Evolutionary conservation across 2,888 invertebrate genomes (phyloP), one percentile per base, ranked within the genome.

Genomic region (Pandemis cinnamomeana): DNA sequence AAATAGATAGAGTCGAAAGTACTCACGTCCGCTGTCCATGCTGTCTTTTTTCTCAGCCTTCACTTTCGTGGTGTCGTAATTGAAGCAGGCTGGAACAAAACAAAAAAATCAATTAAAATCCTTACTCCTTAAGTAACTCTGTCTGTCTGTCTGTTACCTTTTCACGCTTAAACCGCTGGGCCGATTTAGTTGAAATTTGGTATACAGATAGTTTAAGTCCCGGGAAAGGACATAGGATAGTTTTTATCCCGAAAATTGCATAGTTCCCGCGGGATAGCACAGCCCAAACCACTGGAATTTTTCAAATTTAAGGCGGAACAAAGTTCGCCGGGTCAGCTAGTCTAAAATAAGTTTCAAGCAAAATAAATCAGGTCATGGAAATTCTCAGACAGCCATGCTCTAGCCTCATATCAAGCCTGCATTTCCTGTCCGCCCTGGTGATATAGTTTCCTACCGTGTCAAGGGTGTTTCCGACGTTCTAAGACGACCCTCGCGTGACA

Each of bases 51-150:
- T 83, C 53, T 84, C 83, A 15, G 78, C 79, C 77, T 84, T 82
- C 67, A 79, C 77, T 67, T 84, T 80, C 66, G 81, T 79, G 79
- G 84, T 85, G 73, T 91, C 88, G 91, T 93, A 92, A 86, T 93
- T 93, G 84, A 93, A 93, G 92, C 93, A 93, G 78, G 93, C 93
- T 93, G 92, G 10, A 77, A 81, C 87, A 83, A 87, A 87, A 81
- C 80, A 51, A 13, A 48, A 0, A 48, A 2, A 3, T 5, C n/a
- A 51, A n/a, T 51, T 46, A 46, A 4, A 11, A n/a, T n/a, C n/a
- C n/a, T n/a, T n/a, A n/a, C n/a, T n/a, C n/a, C n/a, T n/a, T n/a
- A n/a, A n/a, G n/a, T n/a, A n/a, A n/a, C n/a, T n/a, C n/a, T n/a
- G n/a, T n/a, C n/a, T n/a, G n/a, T n/a, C n/a, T n/a, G n/a, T n/a